Percentiles rank a stretch among this genome's conserved stretches.
Conservation (phyloP, 1,140 invertebrate species). For the Callitettix versicolor region DNA sequence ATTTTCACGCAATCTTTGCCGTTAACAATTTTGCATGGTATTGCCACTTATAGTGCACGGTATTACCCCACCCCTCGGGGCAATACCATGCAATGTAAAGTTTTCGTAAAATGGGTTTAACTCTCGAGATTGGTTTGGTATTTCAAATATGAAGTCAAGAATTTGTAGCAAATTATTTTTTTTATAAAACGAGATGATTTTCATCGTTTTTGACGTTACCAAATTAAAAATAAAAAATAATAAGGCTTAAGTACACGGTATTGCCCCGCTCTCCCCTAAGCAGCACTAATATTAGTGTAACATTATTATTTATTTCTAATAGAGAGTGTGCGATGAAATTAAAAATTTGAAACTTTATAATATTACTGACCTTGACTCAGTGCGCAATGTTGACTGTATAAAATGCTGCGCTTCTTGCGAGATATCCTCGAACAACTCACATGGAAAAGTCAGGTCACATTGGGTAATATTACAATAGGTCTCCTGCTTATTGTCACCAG, state of each 20-base stretch:
- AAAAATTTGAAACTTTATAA: background rate
- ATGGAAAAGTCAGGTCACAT: constrained; percentile 78
- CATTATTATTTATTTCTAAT: background rate
- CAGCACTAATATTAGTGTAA: background rate
- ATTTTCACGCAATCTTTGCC: no score
- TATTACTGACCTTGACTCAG: constrained; percentile 22
- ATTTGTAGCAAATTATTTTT: no score
- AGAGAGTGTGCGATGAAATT: background rate
- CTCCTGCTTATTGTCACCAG: constrained; percentile 87
- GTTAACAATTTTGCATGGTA: no score
- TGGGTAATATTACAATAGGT: constrained; percentile 90
- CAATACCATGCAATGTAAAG: no score
- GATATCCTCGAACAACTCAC: constrained; percentile 76
- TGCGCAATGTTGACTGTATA: constrained; percentile 40
- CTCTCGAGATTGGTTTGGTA: no score
- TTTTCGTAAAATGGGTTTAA: no score
- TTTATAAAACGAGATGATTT: no score
- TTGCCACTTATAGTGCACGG: no score
- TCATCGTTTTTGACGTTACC: no score
- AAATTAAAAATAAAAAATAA: background rate
- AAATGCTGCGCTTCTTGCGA: constrained; percentile 76
- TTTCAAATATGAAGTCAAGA: no score
- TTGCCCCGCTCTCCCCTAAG: no score
- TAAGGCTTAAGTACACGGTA: background rate
- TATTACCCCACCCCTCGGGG: background rate